Evolutionary conservation across 1,140 invertebrate genomes (phyloP), one percentile per base, ranked within the genome.

Genomic region (Sminthurinus signatus): DNA sequence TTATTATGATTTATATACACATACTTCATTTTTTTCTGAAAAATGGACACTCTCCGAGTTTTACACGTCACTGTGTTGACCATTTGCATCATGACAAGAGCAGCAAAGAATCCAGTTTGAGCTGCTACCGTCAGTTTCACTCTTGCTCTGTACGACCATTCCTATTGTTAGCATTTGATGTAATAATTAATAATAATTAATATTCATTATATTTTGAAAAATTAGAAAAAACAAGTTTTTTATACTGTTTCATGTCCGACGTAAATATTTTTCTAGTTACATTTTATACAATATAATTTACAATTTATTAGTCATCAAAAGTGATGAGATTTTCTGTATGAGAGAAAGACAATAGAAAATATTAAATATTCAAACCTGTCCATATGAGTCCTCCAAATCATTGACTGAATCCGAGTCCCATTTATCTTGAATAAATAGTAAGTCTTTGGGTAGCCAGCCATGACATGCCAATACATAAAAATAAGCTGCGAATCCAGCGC

Each of bases 381-480:
- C 56, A 46, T 59, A 46, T 10, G 56, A 59, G 27, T 62, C 60
- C 8, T 21, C 5, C n/a, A 59, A 19, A 59, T 59, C 56, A 3
- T 59, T 14, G 14, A 59, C 42, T 25, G 32, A 4, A 10, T 3
- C 2, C 8, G 36, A 43, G 10, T 59, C 56, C 39, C 36, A 59
- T 28, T 46, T 43, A 2, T 46, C 19, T 25, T 23, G 17, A 44
- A 43, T 42, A 17, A 21, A 25, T 5, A 59, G 17, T 14, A 59
- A 21, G 17, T 59, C 42, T 3, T 3, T 8, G 2, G 56, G 56
- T 10, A 44, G 42, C 32, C 32, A 59, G 3, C 56, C 56, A 59
- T 59, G 82, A 73, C 82, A 79, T 61, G 75, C 78, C 78, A 81
- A 75, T 62, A 82, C 78, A 48, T 80, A 77, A 71, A 80, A 78